phyloP scores from a whole-genome alignment of 2,797 vertebrate species.

The Etheostoma perlongum region DNA sequence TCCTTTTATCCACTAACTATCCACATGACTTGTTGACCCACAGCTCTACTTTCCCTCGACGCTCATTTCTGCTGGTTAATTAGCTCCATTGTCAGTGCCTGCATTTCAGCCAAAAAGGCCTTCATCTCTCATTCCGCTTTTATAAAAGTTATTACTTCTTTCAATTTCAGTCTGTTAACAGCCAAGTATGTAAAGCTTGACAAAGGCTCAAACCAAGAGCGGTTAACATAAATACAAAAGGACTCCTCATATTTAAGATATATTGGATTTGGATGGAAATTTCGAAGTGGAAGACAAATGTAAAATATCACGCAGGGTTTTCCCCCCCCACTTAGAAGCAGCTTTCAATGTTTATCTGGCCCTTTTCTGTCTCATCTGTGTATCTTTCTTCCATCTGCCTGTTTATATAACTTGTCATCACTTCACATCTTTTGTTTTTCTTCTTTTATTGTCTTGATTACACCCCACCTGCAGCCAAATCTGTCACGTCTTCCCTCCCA shows the following conservation, averaged over 20 bases:
- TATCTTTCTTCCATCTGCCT: constrained; percentile 57
- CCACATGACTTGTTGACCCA: constrained; percentile 41
- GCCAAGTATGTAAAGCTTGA: constrained; percentile 51
- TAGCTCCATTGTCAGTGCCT: constrained; percentile 39
- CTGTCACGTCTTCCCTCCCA: constrained; percentile 39
- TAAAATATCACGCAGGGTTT: neutral
- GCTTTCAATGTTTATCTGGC: constrained; percentile 58
- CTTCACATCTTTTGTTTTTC: constrained; percentile 53
- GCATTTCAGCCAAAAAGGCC: constrained; percentile 51
- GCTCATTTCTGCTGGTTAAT: constrained; percentile 47
- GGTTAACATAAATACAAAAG: constrained; percentile 48
- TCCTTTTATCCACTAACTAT: constrained; percentile 33
- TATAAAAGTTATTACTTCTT: constrained; percentile 55
- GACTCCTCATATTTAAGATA: constrained; percentile 42
- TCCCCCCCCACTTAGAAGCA: constrained; percentile 16
- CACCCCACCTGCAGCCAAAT: constrained; percentile 53
- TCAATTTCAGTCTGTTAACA: constrained; percentile 69
- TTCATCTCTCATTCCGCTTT: constrained; percentile 46
- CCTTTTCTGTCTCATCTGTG: constrained; percentile 42
- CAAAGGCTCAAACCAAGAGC: constrained; percentile 26
- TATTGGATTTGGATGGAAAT: constrained; percentile 18
- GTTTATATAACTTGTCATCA: constrained; percentile 55
- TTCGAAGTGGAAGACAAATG: constrained; percentile 34
- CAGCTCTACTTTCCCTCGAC: constrained; percentile 7
- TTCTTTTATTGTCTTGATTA: constrained; percentile 50